These are phyloP conservation scores for Pelochelys cantorii DNA, from an alignment of 2,797 vertebrate genomes.

Conservation along the genomic window DNA sequence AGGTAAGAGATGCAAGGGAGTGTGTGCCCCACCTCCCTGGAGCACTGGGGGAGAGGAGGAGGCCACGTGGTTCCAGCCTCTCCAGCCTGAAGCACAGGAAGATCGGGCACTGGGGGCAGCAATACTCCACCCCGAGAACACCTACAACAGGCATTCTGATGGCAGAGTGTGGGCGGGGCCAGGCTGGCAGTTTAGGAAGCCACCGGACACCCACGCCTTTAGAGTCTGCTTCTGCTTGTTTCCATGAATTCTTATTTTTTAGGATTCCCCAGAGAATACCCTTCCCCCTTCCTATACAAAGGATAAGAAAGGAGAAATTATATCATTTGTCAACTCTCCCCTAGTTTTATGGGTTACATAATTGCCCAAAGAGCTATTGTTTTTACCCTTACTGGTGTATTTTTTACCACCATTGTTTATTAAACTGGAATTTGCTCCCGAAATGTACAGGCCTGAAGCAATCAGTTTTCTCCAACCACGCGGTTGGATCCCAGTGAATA, in stretches of 20 bases:
- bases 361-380: background rate
- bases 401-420: background rate
- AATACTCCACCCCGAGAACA: too few species aligned
- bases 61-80: too few species aligned
- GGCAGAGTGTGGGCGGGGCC: too few species aligned
- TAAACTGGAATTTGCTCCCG: background rate
- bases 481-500: background rate
- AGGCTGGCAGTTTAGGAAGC: too few species aligned
- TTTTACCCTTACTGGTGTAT: background rate
- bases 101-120: too few species aligned
- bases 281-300: background rate
- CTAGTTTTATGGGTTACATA: background rate
- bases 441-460: background rate
- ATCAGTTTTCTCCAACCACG: background rate
- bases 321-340: background rate
- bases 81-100: too few species aligned
- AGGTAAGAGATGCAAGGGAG: too few species aligned
- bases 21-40: too few species aligned
- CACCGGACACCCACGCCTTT: background rate
- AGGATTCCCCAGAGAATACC: fast-evolving
- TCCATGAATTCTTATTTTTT: fast-evolving
- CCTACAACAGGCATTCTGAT: too few species aligned
- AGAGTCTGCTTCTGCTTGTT: background rate
- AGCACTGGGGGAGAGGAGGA: too few species aligned
- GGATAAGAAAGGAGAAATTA: background rate